Evolutionary conservation across 2,113 vertebrate genomes (phyloP).

Genomic region (Chaetops frenatus): DNA sequence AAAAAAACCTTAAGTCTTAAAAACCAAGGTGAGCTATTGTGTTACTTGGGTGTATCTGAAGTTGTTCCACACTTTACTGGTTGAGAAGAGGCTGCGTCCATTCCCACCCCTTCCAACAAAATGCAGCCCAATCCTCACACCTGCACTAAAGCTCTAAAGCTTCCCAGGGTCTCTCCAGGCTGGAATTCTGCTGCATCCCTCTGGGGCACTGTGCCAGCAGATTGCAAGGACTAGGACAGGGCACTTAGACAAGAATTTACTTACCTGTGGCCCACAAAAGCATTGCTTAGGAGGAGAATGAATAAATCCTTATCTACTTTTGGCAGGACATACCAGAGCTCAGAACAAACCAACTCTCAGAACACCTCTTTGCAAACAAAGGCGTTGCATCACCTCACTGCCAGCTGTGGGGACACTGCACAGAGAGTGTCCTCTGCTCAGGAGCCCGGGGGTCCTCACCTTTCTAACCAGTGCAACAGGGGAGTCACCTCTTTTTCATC

Average conservation of each 20-base stretch:
- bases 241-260: not conserved
- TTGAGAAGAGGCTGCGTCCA: not conserved
- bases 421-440: not conserved
- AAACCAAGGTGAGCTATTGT: not conserved
- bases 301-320: not conserved
- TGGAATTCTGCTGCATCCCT: not conserved
- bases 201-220: rapidly evolving
- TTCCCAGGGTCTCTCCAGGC: not conserved
- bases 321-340: not conserved
- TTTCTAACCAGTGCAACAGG: not conserved
- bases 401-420: not conserved
- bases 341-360: not conserved
- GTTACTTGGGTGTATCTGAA: not conserved
- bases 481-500: not conserved
- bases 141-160: not conserved
- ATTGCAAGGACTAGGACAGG: not conserved
- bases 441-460: not conserved
- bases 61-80: not conserved
- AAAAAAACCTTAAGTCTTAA: not conserved
- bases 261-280: not conserved
- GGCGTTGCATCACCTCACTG: not conserved
- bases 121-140: not conserved
- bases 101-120: not conserved
- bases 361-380: not conserved
- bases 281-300: not conserved